A percentile compares a stretch with the other conserved stretches of the same genome.
Evolutionary conservation across 2,888 invertebrate genomes (phyloP).

Genomic region (Luffia ferchaultella): DNA sequence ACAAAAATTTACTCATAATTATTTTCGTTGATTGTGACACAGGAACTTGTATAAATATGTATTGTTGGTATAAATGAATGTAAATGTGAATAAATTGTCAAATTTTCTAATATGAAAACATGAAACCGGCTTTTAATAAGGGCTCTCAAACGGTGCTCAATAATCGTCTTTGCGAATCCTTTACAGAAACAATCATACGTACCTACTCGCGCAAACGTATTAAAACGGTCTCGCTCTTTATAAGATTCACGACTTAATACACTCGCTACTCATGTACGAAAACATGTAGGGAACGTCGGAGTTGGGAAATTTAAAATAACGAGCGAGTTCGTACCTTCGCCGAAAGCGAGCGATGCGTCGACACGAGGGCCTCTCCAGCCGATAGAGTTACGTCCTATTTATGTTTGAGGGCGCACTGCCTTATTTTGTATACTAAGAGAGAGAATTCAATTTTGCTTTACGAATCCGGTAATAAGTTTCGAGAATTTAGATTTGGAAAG

Average conservation of each 20-base stretch:
- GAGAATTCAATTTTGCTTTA: constrained; percentile 46
- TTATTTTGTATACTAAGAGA: constrained; percentile 51
- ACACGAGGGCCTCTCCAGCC: constrained; percentile 16
- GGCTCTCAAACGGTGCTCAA: neutral
- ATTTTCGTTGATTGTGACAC: no score
- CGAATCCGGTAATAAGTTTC: constrained; percentile 39
- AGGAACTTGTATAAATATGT: no score
- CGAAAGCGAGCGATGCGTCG: constrained; percentile 51
- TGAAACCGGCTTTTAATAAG: neutral
- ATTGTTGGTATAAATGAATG: no score
- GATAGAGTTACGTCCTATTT: constrained; percentile 61
- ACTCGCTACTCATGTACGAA: constrained; percentile 47
- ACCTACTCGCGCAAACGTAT: constrained; percentile 21
- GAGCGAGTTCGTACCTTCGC: constrained; percentile 52
- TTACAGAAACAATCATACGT: constrained; percentile 5
- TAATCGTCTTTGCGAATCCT: constrained; percentile 9
- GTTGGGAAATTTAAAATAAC: constrained; percentile 67
- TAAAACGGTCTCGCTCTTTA: constrained; percentile 51
- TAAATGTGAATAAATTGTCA: no score
- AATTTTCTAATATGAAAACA: no score
- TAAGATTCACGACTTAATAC: constrained; percentile 60
- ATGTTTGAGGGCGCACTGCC: constrained; percentile 58
- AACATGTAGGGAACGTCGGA: constrained; percentile 50
- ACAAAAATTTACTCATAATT: no score
- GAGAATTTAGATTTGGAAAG: constrained; percentile 8